Base-by-base conservation (phyloP, 2,888 invertebrate species). In the Troides aeacus region DNA sequence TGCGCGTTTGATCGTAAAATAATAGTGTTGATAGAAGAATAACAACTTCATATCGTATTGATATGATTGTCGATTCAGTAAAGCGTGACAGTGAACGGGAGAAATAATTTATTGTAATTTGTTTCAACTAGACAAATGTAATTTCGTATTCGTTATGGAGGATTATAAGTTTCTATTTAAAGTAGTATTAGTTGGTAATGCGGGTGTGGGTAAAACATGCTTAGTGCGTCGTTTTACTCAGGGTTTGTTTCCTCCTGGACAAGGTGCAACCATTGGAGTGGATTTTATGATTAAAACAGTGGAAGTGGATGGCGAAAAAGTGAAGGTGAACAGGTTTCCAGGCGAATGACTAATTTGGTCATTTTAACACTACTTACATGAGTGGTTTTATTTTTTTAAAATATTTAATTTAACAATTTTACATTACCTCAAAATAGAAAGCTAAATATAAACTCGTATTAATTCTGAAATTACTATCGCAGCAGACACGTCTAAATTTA, bases 231-330 rank as follows among this genome's bases (percentile, higher is more conserved):
- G 99, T 80, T 99, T 99, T 87, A 99, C 99, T 58, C 99, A 99
- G 94, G 99, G 99, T 2, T 92, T 99, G 64, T 99, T 99, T 92
- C 99, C 99, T 66, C 99, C 99, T 50, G 99, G 99, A 18, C 99
- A 99, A 93, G 99, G 99, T 77, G 99, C 99, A 69, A 99, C 99
- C 4, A 99, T 99, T 81, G 99, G 99, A 70, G 99, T 99, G 39
- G 99, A 99, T 94, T 99, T 99, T 88, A 99, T 99, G 99, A 99
- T 99, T 73, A 99, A 99, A 93, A 99, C 99, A 67, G 98, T 99
- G 12, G 98, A 99, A 94, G 97, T 99, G 70, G 98, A 97, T 81
- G 97, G 97, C 83, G 97, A 97, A 90, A 97, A 97, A 95, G 97
- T 98, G 79, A 98, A 98, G 95, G 97, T 97, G 93, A 88, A 83